phyloP scores from a whole-genome alignment of 2,888 invertebrate species.

The Carpatolechia fugitivella region DNA sequence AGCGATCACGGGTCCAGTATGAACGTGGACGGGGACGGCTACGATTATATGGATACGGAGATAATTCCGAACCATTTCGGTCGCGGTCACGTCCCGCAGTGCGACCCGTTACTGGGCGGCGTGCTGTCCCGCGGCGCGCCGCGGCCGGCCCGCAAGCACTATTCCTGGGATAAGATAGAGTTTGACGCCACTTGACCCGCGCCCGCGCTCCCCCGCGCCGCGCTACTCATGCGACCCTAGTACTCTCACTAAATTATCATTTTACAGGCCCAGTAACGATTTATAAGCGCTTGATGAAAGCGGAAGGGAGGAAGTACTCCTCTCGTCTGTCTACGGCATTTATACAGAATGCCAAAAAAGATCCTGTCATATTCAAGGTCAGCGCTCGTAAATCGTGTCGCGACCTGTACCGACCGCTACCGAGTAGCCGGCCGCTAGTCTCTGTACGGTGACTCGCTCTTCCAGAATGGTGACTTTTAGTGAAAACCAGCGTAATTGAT shows the following conservation, averaged over 20 bases:
- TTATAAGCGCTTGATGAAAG: no score
- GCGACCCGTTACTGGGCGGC: conserved; percentile 87
- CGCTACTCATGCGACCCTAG: no score
- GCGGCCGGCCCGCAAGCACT: conserved; percentile 82
- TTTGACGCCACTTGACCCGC: conserved; percentile 82
- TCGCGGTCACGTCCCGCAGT: conserved; percentile 73
- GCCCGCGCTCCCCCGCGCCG: no score
- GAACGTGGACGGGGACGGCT: conserved; percentile 71
- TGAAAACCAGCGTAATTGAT: conserved; percentile 41
- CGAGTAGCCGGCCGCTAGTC: conserved; percentile 55
- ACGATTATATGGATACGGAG: conserved; percentile 69
- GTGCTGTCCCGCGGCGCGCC: conserved; percentile 79
- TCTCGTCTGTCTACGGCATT: no score
- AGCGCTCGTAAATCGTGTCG: no score
- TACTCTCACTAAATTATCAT: neutral
- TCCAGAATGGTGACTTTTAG: conserved; percentile 55
- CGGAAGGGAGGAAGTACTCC: no score
- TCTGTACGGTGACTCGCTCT: conserved; percentile 56
- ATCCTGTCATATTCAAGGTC: no score
- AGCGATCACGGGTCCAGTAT: conserved; percentile 82
- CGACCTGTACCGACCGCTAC: conserved; percentile 42
- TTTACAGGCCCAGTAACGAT: no score
- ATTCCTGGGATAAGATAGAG: conserved; percentile 89
- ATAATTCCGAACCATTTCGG: conserved; percentile 69
- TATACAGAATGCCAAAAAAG: no score